These are phyloP conservation scores for Corynorhinus townsendii DNA, from an alignment of 2,113 vertebrate genomes.

Conservation along the genomic window DNA sequence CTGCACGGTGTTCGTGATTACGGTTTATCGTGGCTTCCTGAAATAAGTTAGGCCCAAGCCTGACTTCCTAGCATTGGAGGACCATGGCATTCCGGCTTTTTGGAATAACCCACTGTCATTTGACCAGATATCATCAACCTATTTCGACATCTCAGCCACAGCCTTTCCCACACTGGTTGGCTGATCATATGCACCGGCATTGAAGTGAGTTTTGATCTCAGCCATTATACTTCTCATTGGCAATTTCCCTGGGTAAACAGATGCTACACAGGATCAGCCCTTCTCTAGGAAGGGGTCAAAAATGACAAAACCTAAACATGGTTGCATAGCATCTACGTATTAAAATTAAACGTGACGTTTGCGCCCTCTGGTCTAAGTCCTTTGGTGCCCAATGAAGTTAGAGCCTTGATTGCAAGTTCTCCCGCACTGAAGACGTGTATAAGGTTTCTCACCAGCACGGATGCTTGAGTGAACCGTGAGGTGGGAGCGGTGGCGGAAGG, in stretches of 20 bases:
- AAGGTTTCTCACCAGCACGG: not conserved
- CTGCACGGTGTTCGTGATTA: not conserved
- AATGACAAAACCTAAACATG: not conserved
- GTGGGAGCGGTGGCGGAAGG: not conserved
- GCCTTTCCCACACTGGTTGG: not conserved
- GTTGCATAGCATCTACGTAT: not conserved
- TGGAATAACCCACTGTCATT: not conserved
- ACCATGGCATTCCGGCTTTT: not conserved
- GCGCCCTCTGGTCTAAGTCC: not conserved
- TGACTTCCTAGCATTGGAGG: not conserved
- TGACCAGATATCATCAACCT: not conserved
- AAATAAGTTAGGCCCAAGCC: not conserved
- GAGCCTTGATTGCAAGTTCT: not conserved
- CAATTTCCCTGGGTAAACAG: not conserved
- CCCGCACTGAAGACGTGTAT: not conserved
- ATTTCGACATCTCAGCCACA: not conserved
- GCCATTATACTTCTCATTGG: not conserved
- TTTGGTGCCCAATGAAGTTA: not conserved
- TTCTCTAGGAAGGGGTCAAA: not conserved
- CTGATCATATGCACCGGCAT: not conserved
- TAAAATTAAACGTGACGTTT: not conserved
- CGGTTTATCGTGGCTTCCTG: not conserved
- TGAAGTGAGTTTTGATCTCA: not conserved
- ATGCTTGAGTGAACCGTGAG: not conserved
- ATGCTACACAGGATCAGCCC: not conserved